Conservation (phyloP, 2,113 vertebrate genomes). For the Dasypus novemcinctus region DNA sequence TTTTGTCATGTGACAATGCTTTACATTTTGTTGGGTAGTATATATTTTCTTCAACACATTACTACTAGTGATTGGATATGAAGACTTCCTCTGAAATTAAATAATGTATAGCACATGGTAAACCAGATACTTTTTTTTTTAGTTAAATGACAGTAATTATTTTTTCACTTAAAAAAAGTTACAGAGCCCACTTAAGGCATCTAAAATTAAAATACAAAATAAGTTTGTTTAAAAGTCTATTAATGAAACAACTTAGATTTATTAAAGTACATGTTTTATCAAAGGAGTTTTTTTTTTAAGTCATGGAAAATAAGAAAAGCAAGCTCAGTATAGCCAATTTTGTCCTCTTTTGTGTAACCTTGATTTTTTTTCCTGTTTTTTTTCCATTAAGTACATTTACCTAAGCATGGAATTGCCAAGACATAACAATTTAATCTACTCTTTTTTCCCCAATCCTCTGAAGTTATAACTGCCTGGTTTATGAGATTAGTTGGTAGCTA, state of each 20-base stretch:
- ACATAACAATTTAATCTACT: not conserved
- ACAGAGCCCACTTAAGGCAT: not conserved
- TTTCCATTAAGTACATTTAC: not conserved
- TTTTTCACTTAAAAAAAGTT: not conserved
- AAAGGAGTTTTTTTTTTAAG: not conserved
- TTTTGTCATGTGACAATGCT: not conserved
- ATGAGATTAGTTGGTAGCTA: not conserved
- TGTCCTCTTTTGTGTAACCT: not conserved
- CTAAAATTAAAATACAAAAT: not conserved
- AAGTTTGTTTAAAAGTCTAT: not conserved
- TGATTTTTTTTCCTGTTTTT: not conserved
- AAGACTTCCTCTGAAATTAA: not conserved
- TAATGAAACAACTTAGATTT: conserved; percentile 7
- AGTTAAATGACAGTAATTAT: not conserved
- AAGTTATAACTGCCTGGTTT: not conserved
- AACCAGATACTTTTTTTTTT: not conserved
- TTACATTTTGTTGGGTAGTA: not conserved
- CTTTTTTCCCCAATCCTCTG: not conserved
- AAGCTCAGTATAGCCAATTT: not conserved
- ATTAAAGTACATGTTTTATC: not conserved
- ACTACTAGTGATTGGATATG: not conserved
- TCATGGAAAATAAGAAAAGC: conserved; percentile 2
- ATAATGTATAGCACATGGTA: not conserved
- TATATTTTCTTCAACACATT: conserved; percentile 2
- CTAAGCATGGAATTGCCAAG: not conserved